Conservation (phyloP, 2,888 invertebrate species). For the Macaria liturata region DNA sequence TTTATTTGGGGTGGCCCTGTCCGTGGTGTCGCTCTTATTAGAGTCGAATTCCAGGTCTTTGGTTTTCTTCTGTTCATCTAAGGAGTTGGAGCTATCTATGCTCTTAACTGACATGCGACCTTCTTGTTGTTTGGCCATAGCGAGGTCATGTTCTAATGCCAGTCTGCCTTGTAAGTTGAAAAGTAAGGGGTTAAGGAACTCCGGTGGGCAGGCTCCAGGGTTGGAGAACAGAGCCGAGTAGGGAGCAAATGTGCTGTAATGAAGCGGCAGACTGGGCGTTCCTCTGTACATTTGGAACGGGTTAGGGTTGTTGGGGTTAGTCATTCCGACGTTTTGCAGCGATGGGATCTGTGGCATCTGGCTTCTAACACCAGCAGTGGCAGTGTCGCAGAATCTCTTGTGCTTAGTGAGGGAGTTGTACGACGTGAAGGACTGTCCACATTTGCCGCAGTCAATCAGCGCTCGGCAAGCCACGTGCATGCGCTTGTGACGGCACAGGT, state of each 20-base stretch:
- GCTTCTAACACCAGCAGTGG: constrained; percentile 78
- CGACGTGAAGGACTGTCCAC: constrained; percentile 96
- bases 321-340: constrained; percentile 72
- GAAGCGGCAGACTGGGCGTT: constrained; percentile 82
- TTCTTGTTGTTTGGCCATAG: constrained; percentile 77
- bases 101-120: constrained; percentile 73
- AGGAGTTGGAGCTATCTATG: constrained; percentile 70
- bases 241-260: constrained; percentile 86
- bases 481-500: constrained; percentile 99
- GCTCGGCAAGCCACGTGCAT: constrained; percentile 98
- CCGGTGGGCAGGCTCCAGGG: constrained; percentile 81
- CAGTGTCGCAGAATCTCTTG: constrained; percentile 97
- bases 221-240: constrained; percentile 81
- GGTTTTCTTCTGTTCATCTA: constrained; percentile 67
- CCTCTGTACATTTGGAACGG: constrained; percentile 90
- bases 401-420: constrained; percentile 97
- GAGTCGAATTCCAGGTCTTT: constrained; percentile 63
- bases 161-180: constrained; percentile 84
- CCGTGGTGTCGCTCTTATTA: constrained; percentile 58
- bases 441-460: constrained; percentile 97
- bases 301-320: constrained; percentile 72
- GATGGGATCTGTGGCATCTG: constrained; percentile 69
- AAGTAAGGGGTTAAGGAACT: constrained; percentile 85
- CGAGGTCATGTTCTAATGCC: constrained; percentile 68
- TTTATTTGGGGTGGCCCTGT: constrained; percentile 83